phyloP scores from a whole-genome alignment of 2,888 invertebrate species.

The Folsomia candida region DNA sequence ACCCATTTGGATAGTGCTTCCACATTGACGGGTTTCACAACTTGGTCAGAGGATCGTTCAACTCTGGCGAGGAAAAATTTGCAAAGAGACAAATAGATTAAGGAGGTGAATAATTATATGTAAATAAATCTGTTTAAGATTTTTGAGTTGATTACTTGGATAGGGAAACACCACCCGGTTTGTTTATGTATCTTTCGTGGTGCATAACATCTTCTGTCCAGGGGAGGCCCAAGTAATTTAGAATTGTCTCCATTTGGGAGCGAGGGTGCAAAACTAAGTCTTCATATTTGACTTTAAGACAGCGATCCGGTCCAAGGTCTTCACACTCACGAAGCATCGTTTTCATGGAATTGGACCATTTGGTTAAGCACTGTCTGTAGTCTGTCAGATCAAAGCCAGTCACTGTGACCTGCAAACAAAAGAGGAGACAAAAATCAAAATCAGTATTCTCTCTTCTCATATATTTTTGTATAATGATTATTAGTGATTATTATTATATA shows the following conservation, averaged over 20 bases:
- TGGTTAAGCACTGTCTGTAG: slow-evolving; percentile 89
- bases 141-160: slow-evolving; percentile 72
- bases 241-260: slow-evolving; percentile 80
- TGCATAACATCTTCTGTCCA: slow-evolving; percentile 96
- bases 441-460: too few species aligned
- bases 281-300: slow-evolving; percentile 88
- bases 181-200: slow-evolving; percentile 96
- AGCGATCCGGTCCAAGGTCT: slow-evolving; percentile 60
- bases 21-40: slow-evolving; percentile 94
- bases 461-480: background rate
- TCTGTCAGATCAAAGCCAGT: slow-evolving; percentile 91
- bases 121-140: background rate
- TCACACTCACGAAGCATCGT: slow-evolving; percentile 92
- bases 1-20: slow-evolving; percentile 94
- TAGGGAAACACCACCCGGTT: slow-evolving; percentile 86
- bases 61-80: too few species aligned
- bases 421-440: slow-evolving; percentile 15
- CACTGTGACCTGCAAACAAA: slow-evolving; percentile 64
- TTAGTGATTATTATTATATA: background rate
- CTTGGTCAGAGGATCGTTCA: slow-evolving; percentile 96
- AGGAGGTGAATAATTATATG: background rate
- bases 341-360: slow-evolving; percentile 95
- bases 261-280: slow-evolving; percentile 92
- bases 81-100: background rate
- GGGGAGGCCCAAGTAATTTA: slow-evolving; percentile 82